Evolutionary conservation across 2,888 invertebrate genomes (phyloP).

Genomic region (Bombylius major): DNA sequence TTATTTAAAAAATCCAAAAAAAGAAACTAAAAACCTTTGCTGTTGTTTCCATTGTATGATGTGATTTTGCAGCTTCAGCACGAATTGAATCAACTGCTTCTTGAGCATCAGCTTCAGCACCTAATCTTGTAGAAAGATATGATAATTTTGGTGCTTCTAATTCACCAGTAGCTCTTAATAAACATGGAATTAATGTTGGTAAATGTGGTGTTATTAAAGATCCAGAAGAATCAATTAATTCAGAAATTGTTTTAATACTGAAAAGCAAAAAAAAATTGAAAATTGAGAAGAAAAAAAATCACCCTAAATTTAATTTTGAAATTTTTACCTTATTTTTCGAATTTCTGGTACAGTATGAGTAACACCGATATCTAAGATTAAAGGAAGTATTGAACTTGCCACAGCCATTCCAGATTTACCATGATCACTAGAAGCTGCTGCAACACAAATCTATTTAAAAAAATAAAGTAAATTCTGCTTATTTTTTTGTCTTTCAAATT

Average conservation of each 20-base stretch:
- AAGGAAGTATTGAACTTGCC: slow-evolving; percentile 63
- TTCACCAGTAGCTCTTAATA: slow-evolving; percentile 78
- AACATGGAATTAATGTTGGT: slow-evolving; percentile 64
- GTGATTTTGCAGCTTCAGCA: slow-evolving; percentile 67
- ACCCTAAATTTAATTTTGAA: not conserved
- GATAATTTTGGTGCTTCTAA: slow-evolving; percentile 68
- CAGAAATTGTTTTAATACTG: slow-evolving; percentile 74
- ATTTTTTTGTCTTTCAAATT: no score
- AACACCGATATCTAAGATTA: slow-evolving; percentile 68
- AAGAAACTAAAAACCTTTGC: slow-evolving; percentile 45
- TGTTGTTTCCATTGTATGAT: slow-evolving; percentile 80
- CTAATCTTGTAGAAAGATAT: slow-evolving; percentile 61
- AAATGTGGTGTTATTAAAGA: slow-evolving; percentile 68
- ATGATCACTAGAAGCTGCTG: slow-evolving; percentile 51
- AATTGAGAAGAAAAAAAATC: not conserved
- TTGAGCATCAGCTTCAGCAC: slow-evolving; percentile 54
- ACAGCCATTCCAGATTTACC: slow-evolving; percentile 63
- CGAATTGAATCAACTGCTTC: slow-evolving; percentile 68
- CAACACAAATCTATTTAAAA: slow-evolving; percentile 52
- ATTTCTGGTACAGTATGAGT: slow-evolving; percentile 67
- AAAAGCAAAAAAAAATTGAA: slow-evolving; percentile 1
- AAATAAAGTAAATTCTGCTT: no score
- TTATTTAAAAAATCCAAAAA: not conserved
- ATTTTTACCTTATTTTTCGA: slow-evolving; percentile 52
- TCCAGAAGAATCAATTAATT: slow-evolving; percentile 72